Conservation (phyloP, 2,888 invertebrate genomes). For the Drosophila recens region DNA sequence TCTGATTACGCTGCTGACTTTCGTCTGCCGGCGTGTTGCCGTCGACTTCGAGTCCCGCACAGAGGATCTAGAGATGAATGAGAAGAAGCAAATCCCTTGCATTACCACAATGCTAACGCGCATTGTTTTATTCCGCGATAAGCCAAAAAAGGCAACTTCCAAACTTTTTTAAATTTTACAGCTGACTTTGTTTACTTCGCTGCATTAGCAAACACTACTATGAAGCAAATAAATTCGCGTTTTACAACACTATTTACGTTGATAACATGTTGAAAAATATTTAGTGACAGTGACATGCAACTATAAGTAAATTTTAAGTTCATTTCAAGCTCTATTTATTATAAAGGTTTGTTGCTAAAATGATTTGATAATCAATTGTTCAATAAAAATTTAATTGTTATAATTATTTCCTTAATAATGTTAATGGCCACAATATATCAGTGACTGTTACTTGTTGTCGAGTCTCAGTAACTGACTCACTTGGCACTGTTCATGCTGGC, state of each 20-base stretch:
- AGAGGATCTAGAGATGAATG: not conserved
- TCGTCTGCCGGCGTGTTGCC: constrained; percentile 3
- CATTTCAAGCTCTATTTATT: not conserved
- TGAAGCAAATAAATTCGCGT: not conserved
- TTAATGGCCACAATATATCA: not conserved
- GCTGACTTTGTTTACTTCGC: not conserved
- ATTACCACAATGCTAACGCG: constrained; percentile 13
- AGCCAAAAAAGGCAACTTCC: not conserved
- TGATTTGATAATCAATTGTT: not conserved
- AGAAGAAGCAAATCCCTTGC: constrained; percentile 1
- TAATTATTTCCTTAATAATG: not conserved
- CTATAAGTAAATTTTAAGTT: not conserved
- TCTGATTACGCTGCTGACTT: constrained; percentile 1
- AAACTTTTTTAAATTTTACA: not conserved
- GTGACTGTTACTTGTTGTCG: not conserved
- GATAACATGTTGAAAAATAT: not conserved
- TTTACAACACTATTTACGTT: not conserved
- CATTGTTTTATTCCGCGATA: not conserved
- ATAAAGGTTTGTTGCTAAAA: not conserved
- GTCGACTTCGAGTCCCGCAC: not conserved
- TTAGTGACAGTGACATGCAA: not conserved
- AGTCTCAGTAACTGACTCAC: not conserved
- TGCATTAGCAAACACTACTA: not conserved
- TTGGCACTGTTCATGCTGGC: not conserved
- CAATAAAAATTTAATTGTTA: not conserved